Evolutionary conservation across 2,797 vertebrate species (phyloP).

Genomic region (Catharus ustulatus): DNA sequence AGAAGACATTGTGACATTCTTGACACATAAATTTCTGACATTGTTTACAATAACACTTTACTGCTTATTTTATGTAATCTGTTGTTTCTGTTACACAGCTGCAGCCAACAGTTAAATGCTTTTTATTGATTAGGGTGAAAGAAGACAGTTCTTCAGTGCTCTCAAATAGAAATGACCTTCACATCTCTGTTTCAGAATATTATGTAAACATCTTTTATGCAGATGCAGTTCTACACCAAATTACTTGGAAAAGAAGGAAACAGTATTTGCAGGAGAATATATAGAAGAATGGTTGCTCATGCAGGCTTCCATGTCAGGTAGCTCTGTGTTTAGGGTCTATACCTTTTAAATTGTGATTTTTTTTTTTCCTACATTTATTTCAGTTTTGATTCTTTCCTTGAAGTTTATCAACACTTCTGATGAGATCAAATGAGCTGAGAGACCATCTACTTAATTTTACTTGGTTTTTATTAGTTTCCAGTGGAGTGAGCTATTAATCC

Average conservation of each 20-base stretch:
- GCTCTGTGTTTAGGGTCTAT: background rate
- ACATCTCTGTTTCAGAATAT: background rate
- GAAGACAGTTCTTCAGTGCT: background rate
- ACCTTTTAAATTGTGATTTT: background rate
- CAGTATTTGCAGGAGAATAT: background rate
- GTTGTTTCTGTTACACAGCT: background rate
- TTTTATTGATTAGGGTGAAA: background rate
- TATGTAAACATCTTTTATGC: background rate
- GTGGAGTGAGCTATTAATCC: background rate
- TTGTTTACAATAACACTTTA: background rate
- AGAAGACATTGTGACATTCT: background rate
- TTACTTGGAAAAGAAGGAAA: background rate
- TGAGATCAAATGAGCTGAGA: conserved; percentile 6
- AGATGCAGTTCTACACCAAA: background rate
- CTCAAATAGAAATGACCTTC: background rate
- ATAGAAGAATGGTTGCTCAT: background rate
- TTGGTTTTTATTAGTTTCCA: background rate
- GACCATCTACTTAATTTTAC: background rate
- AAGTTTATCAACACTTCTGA: background rate
- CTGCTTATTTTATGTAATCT: background rate
- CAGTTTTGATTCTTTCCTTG: background rate
- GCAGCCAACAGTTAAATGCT: background rate
- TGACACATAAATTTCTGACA: background rate
- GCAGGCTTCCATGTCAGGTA: background rate
- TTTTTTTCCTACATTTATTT: background rate